Base-by-base conservation (phyloP, 2,797 vertebrate species). In the Tympanoctomys barrerae region DNA sequence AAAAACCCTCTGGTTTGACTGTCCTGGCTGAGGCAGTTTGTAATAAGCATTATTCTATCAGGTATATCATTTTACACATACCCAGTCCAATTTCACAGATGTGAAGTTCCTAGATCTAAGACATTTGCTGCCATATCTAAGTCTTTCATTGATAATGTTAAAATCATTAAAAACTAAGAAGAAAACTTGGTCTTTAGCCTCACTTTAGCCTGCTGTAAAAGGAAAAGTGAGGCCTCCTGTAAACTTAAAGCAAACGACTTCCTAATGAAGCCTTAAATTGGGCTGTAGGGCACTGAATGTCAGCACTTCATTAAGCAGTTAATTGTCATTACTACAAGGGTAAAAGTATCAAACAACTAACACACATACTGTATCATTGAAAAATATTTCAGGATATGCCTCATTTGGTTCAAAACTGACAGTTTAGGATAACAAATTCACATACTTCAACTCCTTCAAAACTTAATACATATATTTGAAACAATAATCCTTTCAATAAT, bases 241-340 rank as follows among this genome's bases (percentile, higher is more conserved):
- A 87, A 96, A 87, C 6, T 33, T 70, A 26, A 71, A 95, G 19
- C 75, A 94, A 97, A 97, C 28, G 39, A 96, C 62, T 94, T 96
- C 59, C 21, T 93, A 95, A n/a, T 64, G 91, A 96, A 10, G 28
- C 89, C 70, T 79, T 94, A 49, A 96, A 97, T 87, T 21, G 77
- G 36, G 54, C 42, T 93, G 61, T 42, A 46, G 80, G 96, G 42
- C 70, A 91, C 26, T 94, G 68, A 95, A 95, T 85, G 75, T 86
- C 57, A 98, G n/a, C 92, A 64, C 57, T 85, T 19, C 95, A 92
- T 93, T 92, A 96, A 95, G 8, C 1, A 66, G 14, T 0, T 80
- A 31, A 96, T 88, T 24, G 90, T 39, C 57, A 94, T 93, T 87
- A 95, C 96, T 96, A 49, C 96, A 86, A 96, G 39, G 71, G 24